These are phyloP conservation scores for Strigops habroptila DNA, from an alignment of 2,113 vertebrate genomes.

Conservation along the genomic window DNA sequence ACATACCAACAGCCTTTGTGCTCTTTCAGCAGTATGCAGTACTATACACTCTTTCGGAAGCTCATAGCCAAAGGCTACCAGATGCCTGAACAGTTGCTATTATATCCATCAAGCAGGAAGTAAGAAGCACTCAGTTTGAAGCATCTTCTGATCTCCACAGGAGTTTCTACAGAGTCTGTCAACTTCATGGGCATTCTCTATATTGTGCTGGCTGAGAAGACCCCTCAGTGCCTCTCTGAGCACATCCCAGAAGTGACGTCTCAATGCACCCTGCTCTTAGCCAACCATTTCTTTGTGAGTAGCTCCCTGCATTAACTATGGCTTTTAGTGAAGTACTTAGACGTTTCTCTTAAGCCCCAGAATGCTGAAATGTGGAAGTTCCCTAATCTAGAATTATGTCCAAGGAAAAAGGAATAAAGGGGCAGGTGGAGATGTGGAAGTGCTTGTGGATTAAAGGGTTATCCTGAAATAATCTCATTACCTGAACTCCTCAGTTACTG, in stretches of 20 bases:
- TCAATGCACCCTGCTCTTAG: not conserved
- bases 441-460: not conserved
- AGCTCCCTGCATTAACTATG: not conserved
- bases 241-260: not conserved
- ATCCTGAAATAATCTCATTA: not conserved
- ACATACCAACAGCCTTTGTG: conserved; percentile 15
- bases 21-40: not conserved
- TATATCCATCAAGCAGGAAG: not conserved
- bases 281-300: not conserved
- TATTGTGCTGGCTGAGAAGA: not conserved
- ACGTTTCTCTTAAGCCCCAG: not conserved
- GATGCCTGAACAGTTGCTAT: conserved; percentile 27
- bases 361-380: not conserved
- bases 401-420: not conserved
- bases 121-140: conserved; percentile 25
- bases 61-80: conserved; percentile 40
- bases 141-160: conserved; percentile 31
- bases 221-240: not conserved
- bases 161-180: conserved; percentile 13
- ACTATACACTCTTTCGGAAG: not conserved
- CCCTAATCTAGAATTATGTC: not conserved
- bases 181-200: not conserved
- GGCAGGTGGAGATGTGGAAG: not conserved
- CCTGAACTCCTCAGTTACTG: not conserved
- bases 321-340: not conserved